Conservation (phyloP, 2,888 invertebrate genomes). For the Tortrix viridana region DNA sequence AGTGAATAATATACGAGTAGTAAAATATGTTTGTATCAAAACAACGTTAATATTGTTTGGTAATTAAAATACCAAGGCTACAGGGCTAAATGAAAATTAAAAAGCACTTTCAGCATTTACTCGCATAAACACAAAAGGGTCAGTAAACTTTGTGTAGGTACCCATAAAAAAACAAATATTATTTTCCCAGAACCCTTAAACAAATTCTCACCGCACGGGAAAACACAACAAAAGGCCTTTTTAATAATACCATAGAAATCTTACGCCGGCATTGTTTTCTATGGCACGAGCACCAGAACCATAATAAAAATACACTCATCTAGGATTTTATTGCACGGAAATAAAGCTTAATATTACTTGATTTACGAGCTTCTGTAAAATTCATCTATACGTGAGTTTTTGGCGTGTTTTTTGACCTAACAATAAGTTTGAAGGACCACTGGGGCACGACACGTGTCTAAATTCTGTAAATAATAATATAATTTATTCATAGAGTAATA, state of each 20-base stretch:
- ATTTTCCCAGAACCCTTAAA: conserved; percentile 35
- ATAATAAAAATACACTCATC: too few relatives aligned
- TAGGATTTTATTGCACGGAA: too few relatives aligned
- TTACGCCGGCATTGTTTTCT: conserved; percentile 46
- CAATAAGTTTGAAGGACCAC: conserved; percentile 60
- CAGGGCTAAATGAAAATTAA: too few relatives aligned
- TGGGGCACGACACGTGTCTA: conserved; percentile 68
- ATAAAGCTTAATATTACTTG: too few relatives aligned
- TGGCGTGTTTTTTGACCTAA: conserved; percentile 76
- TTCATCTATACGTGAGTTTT: conserved; percentile 54
- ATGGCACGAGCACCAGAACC: conserved; percentile 55
- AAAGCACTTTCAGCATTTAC: too few relatives aligned
- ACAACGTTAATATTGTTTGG: too few relatives aligned
- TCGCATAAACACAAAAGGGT: too few relatives aligned
- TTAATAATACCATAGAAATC: conserved; percentile 61
- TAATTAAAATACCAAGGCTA: too few relatives aligned
- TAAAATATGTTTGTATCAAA: too few relatives aligned
- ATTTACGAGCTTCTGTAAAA: too few relatives aligned
- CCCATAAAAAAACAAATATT: neutral
- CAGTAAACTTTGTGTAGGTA: too few relatives aligned
- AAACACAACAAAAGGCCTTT: conserved; percentile 53
- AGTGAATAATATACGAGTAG: too few relatives aligned
- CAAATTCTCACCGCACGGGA: conserved; percentile 47
- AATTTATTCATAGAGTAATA: neutral
- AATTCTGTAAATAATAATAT: conserved; percentile 3